Evolutionary conservation across 2,113 vertebrate genomes (phyloP), one percentile per base, ranked within the genome.

Genomic region (Chitala chitala): DNA sequence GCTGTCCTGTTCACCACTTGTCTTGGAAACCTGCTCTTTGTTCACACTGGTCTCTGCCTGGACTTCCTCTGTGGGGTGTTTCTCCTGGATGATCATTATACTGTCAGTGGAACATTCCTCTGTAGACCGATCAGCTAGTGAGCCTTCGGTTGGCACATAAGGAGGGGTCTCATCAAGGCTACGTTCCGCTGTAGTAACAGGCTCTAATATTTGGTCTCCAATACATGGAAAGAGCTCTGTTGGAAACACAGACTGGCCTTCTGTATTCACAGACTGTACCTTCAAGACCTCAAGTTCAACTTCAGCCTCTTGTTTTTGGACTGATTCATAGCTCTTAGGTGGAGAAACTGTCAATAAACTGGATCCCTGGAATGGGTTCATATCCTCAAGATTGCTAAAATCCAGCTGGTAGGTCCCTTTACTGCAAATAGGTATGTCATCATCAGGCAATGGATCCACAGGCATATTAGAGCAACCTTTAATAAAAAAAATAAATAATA

Each of bases 151-250:
- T 15, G 33, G 64, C 1, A 22, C 76, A 69, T 88, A 85, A 0
- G 88, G 88, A 59, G 91, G 86, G 0, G 91, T 92, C 51, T 91
- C 88, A 13, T 91, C 89, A 6, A 90, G 76, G 48, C 69, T 65
- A 0, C 71, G n/a, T 20, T 85, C 79, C 0, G 20, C 50, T 65
- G 82, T 75, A 56, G 31, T n/a, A 0, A 13, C 26, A 7, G 82
- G 75, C 7, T 79, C 76, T 0, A 0, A 12, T 12, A 75, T 77
- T 77, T 38, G 73, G 24, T 13, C 55, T 5, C 46, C 29, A 1
- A 15, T 20, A 20, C 10, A 51, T n/a, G 51, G 12, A 1, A 22
- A 7, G 10, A 4, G 48, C 31, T 61, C 54, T n/a, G 6, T 24
- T 31, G 33, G 26, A 5, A 15, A 15, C 56, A 31, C 29, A 59